Conservation (phyloP, 2,113 vertebrate genomes). For the Malurus alboscapulatus region DNA sequence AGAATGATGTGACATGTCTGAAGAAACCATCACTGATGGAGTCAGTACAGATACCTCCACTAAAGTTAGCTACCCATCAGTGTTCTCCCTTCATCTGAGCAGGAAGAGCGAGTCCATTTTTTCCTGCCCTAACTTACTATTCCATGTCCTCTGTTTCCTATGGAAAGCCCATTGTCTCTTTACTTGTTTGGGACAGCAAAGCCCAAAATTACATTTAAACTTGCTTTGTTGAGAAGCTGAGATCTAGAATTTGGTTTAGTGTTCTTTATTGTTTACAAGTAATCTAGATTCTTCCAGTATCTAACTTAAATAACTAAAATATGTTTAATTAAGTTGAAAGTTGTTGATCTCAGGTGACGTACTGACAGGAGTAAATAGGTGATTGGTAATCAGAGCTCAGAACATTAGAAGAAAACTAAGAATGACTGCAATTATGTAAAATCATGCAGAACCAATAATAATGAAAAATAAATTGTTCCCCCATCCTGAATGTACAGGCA, state of each 20-base stretch:
- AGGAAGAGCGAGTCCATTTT: neutral
- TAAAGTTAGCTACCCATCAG: neutral
- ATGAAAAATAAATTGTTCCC: constrained; percentile 14
- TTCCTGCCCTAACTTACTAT: neutral
- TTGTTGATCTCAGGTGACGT: neutral
- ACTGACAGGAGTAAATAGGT: neutral
- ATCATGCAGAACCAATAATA: constrained; percentile 26
- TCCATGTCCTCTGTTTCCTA: neutral
- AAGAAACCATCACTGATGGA: neutral
- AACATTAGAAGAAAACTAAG: constrained; percentile 4
- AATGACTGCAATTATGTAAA: constrained; percentile 33
- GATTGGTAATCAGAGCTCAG: neutral
- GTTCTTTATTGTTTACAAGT: neutral
- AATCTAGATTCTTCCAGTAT: neutral
- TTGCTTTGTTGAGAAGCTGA: neutral
- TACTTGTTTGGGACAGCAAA: neutral
- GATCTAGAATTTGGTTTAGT: neutral
- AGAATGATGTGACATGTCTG: neutral
- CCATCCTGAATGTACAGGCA: neutral
- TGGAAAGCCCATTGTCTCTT: neutral
- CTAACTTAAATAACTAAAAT: neutral
- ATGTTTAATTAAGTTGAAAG: neutral
- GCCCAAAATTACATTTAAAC: neutral
- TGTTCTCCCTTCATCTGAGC: neutral
- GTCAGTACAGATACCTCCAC: neutral